Conservation (phyloP, 2,797 vertebrate genomes). For the Muscicapa comitata region DNA sequence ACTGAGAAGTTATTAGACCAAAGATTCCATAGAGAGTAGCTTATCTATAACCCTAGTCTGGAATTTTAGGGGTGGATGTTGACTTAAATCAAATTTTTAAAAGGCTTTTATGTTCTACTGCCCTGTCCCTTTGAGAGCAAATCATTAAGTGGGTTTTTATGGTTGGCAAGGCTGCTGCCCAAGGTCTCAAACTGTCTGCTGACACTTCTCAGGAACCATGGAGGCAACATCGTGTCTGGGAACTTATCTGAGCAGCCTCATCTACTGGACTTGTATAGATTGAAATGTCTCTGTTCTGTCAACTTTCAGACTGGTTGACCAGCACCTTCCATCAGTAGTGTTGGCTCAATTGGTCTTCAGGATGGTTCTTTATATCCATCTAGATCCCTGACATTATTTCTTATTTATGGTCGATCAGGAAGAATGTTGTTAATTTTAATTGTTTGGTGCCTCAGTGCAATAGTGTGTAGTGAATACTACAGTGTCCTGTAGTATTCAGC, state of each 20-base stretch:
- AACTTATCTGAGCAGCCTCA: not conserved
- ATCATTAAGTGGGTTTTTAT: not conserved
- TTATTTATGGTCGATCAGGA: not conserved
- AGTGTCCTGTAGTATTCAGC: not conserved
- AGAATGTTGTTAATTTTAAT: not conserved
- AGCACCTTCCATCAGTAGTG: not conserved
- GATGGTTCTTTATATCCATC: not conserved
- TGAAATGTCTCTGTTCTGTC: not conserved
- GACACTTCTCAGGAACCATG: not conserved
- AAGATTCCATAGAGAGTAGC: not conserved
- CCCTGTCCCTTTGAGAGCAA: not conserved
- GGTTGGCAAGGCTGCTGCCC: not conserved
- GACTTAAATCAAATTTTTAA: not conserved
- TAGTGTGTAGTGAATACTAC: too few relatives aligned
- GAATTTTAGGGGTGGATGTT: not conserved
- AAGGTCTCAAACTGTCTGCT: not conserved
- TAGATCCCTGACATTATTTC: fast-evolving
- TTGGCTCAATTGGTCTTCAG: not conserved
- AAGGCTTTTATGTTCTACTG: fast-evolving
- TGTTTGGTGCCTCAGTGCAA: not conserved
- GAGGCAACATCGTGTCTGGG: not conserved
- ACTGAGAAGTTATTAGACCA: not conserved
- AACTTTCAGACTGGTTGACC: not conserved
- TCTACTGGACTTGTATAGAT: not conserved
- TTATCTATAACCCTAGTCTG: not conserved